Conservation (phyloP, 2,113 vertebrate species). For the Anhinga rufa region DNA sequence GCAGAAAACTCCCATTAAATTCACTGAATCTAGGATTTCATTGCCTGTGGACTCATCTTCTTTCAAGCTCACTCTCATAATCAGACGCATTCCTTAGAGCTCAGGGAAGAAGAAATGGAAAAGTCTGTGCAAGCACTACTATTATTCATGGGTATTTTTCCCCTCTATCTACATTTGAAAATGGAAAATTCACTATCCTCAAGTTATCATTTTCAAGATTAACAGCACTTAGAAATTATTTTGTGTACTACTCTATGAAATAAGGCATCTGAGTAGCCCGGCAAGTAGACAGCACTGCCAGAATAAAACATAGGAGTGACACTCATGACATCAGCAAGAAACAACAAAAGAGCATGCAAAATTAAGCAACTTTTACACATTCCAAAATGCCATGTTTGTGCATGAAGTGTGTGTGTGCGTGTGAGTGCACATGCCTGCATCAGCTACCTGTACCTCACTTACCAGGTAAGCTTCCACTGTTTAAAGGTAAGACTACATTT, state of each 20-base stretch:
- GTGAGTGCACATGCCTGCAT: fast-evolving
- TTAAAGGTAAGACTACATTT: neutral
- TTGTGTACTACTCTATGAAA: neutral
- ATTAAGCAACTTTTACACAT: neutral
- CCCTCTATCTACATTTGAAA: neutral
- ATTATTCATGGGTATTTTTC: neutral
- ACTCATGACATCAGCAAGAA: neutral
- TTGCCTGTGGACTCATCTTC: neutral
- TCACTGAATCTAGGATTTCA: neutral
- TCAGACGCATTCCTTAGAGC: neutral
- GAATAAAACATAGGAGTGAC: neutral
- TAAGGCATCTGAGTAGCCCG: neutral
- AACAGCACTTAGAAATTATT: neutral
- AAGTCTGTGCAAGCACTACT: neutral
- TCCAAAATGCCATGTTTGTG: neutral
- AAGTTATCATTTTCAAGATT: neutral
- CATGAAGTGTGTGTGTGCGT: neutral
- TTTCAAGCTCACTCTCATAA: neutral
- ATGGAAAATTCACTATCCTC: neutral
- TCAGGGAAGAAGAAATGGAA: neutral
- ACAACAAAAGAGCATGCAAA: neutral
- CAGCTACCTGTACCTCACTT: neutral
- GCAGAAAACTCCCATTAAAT: neutral
- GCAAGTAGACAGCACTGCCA: neutral
- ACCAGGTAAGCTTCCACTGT: neutral